A percentile compares a stretch with the other conserved stretches of the same genome.
Evolutionary conservation across 2,113 vertebrate species (phyloP).

Genomic region (Hippoglossus stenolepis): DNA sequence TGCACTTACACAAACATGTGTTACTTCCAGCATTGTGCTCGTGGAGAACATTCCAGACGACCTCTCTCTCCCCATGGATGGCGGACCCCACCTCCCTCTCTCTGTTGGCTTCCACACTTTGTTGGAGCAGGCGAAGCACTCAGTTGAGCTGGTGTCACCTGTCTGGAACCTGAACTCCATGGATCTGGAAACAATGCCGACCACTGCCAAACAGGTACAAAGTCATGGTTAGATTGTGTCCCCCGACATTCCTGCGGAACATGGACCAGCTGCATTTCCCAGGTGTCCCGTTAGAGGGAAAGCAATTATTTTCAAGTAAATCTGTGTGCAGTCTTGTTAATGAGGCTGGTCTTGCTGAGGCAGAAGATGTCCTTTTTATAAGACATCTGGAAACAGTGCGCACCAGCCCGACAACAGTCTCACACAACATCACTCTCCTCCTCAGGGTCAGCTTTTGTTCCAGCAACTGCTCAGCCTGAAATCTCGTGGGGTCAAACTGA

Average conservation of each 20-base stretch:
- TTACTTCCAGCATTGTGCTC: conserved; percentile 85
- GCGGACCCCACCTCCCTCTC: conserved; percentile 85
- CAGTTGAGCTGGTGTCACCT: conserved; percentile 93
- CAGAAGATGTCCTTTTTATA: conserved; percentile 25
- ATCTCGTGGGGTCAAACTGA: conserved; percentile 77
- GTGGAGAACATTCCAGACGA: conserved; percentile 94
- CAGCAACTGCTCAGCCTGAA: conserved; percentile 75
- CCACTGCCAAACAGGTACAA: conserved; percentile 86
- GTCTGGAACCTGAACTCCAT: conserved; percentile 84
- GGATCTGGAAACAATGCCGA: conserved; percentile 81
- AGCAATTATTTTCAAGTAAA: conserved; percentile 54
- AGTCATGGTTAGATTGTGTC: neutral
- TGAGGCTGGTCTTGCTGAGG: conserved; percentile 42
- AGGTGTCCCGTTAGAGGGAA: conserved; percentile 27
- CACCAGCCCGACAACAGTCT: conserved; percentile 10
- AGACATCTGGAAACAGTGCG: neutral
- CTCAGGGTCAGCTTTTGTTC: conserved; percentile 80
- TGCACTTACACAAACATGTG: neutral
- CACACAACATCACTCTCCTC: conserved; percentile 41
- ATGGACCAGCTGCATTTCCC: conserved; percentile 23
- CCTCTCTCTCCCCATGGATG: conserved; percentile 84
- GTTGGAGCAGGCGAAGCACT: conserved; percentile 89
- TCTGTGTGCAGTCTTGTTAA: conserved; percentile 36
- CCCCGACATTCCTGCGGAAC: neutral
- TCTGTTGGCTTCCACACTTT: conserved; percentile 89